Percentiles rank a stretch among this genome's conserved stretches.
Conservation (phyloP, 2,113 vertebrate genomes). For the Hemibates koningsi region DNA sequence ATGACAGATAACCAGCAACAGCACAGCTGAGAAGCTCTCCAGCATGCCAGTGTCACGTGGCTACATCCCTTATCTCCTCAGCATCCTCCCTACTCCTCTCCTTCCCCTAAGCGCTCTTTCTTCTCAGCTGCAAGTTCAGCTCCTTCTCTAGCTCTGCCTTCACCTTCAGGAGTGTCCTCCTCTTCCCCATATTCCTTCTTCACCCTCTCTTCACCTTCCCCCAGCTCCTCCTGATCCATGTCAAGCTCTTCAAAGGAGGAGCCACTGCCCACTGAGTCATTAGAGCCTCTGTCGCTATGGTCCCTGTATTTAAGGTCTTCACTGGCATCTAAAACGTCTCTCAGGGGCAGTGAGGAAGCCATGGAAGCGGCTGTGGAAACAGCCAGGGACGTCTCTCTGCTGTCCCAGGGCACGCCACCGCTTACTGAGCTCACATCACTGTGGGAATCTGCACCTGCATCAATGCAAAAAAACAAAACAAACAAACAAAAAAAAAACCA, state of each 20-base stretch:
- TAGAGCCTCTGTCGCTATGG: slow-evolving; percentile 75
- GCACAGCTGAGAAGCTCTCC: slow-evolving; percentile 14
- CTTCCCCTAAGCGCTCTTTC: slow-evolving; percentile 16
- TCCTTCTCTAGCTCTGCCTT: not conserved
- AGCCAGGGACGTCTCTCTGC: slow-evolving; percentile 78
- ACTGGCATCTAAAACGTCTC: slow-evolving; percentile 70
- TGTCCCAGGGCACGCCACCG: slow-evolving; percentile 78
- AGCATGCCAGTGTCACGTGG: slow-evolving; percentile 6
- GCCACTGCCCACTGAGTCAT: slow-evolving; percentile 84
- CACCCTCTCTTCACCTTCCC: slow-evolving; percentile 7
- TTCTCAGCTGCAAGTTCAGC: slow-evolving; percentile 29
- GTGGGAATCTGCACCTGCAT: slow-evolving; percentile 68
- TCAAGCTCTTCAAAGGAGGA: slow-evolving; percentile 96
- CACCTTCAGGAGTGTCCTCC: not conserved
- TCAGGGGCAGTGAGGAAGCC: slow-evolving; percentile 71
- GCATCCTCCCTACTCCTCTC: slow-evolving; percentile 37
- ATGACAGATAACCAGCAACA: slow-evolving; percentile 45
- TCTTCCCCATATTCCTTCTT: not conserved
- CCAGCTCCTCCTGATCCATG: slow-evolving; percentile 72
- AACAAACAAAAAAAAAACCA: not conserved
- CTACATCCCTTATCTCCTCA: slow-evolving; percentile 7
- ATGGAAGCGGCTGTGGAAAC: slow-evolving; percentile 72
- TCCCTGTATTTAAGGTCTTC: slow-evolving; percentile 54
- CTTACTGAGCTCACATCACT: slow-evolving; percentile 78
- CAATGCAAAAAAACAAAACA: not conserved